Evolutionary conservation across 1,140 invertebrate genomes (phyloP).

Genomic region (Papilio aristodemus): DNA sequence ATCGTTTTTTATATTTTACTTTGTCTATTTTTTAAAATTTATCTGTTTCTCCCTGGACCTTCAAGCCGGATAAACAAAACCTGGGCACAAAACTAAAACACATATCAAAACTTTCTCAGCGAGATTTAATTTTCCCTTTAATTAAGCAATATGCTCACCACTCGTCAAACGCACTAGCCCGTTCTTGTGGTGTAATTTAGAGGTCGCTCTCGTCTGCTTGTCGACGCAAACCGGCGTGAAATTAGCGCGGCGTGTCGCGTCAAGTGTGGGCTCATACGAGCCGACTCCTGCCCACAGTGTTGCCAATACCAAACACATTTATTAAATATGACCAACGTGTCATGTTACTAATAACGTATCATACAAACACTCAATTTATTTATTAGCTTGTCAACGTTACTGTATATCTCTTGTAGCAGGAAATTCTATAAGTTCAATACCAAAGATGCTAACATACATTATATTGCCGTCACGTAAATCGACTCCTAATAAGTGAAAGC

Average conservation of each 20-base stretch:
- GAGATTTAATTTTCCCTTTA: constrained; percentile 30
- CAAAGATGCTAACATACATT: no score
- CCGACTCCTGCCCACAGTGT: constrained; percentile 36
- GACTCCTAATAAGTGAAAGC: background rate
- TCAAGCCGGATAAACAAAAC: background rate
- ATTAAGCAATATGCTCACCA: constrained; percentile 35
- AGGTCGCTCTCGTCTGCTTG: constrained; percentile 43
- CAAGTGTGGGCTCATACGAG: constrained; percentile 38
- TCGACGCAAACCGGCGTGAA: constrained; percentile 52
- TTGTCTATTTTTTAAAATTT: no score
- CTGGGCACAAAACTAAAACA: background rate
- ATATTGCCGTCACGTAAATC: background rate
- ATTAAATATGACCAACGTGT: background rate
- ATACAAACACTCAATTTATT: background rate
- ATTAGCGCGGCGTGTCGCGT: constrained; percentile 54
- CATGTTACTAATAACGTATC: background rate
- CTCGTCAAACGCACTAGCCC: constrained; percentile 35
- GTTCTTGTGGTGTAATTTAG: constrained; percentile 32
- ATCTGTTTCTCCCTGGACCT: background rate
- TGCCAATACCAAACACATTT: constrained; percentile 29
- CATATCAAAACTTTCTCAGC: constrained; percentile 10
- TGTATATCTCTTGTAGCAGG: background rate
- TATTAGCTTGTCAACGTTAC: background rate
- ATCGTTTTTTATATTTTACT: no score
- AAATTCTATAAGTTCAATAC: no score